Conservation (phyloP, 53 echinoderm and acorn worm genomes). For the Temnopleurus reevesii region DNA sequence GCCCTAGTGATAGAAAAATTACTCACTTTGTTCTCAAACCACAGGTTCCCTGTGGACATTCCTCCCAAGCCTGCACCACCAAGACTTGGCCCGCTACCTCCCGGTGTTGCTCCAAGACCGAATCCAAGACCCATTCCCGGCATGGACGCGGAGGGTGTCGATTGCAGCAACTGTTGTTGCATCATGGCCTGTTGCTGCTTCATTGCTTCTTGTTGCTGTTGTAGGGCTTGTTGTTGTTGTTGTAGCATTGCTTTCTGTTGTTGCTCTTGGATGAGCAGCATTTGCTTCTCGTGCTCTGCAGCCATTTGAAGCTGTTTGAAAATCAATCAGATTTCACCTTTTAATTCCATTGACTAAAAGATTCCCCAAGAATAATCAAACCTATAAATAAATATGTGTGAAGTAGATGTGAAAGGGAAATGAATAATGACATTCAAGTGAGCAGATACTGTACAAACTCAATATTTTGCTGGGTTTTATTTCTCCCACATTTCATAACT, state of each 20-base stretch:
- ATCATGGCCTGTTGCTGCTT: slow-evolving; percentile 74
- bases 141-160: background rate
- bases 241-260: slow-evolving; percentile 81
- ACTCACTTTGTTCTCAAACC: slow-evolving; percentile 62
- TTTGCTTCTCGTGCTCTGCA: slow-evolving; percentile 69
- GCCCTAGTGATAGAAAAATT: too few species aligned
- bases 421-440: too few species aligned
- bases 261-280: slow-evolving; percentile 72
- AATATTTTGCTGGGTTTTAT: too few species aligned
- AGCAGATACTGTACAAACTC: too few species aligned
- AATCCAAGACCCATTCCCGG: slow-evolving; percentile 7
- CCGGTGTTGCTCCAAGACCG: slow-evolving; percentile 1
- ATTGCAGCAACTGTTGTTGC: slow-evolving; percentile 71
- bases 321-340: too few species aligned
- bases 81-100: background rate
- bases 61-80: background rate
- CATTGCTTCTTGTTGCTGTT: slow-evolving; percentile 65
- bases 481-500: too few species aligned
- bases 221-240: slow-evolving; percentile 74
- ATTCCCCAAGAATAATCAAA: too few species aligned
- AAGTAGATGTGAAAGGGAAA: too few species aligned
- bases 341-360: too few species aligned
- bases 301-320: slow-evolving; percentile 57
- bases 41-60: slow-evolving; percentile 33
- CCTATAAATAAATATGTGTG: too few species aligned